Evolutionary conservation across 2,113 vertebrate genomes (phyloP), one percentile per base, ranked within the genome.

Genomic region (Phaetusa simplex): DNA sequence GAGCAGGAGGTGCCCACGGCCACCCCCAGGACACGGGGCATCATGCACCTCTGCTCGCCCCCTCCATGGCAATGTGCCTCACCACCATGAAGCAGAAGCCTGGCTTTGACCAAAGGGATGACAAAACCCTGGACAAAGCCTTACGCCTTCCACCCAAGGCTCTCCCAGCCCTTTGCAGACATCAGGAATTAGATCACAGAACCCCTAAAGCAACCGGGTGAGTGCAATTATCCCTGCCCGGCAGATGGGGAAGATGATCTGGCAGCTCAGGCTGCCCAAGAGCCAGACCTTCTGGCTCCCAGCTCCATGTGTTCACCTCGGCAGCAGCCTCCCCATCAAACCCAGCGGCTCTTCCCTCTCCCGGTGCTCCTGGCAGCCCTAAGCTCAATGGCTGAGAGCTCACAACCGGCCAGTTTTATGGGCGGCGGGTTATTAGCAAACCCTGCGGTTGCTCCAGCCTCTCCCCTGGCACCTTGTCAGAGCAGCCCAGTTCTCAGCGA

Each of bases 391-490:
- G 30, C 81, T 88, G 58, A 83, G 74, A 91, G 85, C 73, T 91
- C 86, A 50, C 52, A 45, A 82, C 9, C 0, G 7, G 45, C 34
- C 7, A 38, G 73, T 90, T 97, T 97, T 96, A 96, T 14, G 71
- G 91, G 85, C 20, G 3, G 50, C 4, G 5, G 87, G 85, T 89
- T 64, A n/a, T 92, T 96, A 96, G 89, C 19, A n/a, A 95, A 81
- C 86, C 65, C 77, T 69, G 87, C 1, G 14, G 64, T 36, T 8
- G 14, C 83, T 97, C 97, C 97, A 97, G 95, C 91, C 83, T 96
- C 74, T 74, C 42, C 24, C 76, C 88, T 95, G 97, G 94, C 96
- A 96, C 87, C 78, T 91, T 71, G 70, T 96, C 95, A 94, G 96
- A 77, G 81, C 5, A 65, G 90, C 62, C 55, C 36, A 11, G 89